Evolutionary conservation across 2,113 vertebrate species (phyloP), one percentile per base, ranked within the genome.

Genomic region (Heterotis niloticus): DNA sequence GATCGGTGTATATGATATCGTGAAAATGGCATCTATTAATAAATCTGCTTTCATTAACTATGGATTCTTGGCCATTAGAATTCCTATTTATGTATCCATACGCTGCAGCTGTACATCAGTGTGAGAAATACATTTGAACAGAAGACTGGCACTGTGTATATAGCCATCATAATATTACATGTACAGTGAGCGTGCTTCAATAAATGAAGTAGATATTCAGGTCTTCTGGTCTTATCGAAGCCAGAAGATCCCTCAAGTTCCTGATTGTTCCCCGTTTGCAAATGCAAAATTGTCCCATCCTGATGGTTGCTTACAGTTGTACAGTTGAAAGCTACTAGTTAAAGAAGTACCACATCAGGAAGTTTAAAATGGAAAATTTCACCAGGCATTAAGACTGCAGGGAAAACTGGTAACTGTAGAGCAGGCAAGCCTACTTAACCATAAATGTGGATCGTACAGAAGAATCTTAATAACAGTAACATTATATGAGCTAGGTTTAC

Each of bases 201-300:
- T 76, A 76, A 76, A 56, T 72, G 70, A 76, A 76, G 74, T 76
- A 76, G 74, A 76, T 76, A 62, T 5, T 28, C 56, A 28, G 26
- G 26, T 24, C 62, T 62, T 57, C 34, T 26, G 74, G 74, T 12
- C 28, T 10, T 2, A 11, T 56, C 29, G 17, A 18, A 17, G 26
- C 70, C 70, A 72, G n/a, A 52, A 51, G 44, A 51, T 52, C 52
- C 20, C 34, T 17, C 44, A 5, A 20, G 14, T 70, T 70, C 28
- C 13, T 9, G 2, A 62, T 10, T 62, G 14, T n/a, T n/a, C n/a
- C n/a, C n/a, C n/a, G 12, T 62, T 20, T 62, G 60, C 60, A 62
- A 20, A 62, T 14, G 20, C 60, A 62, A 62, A 20, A 62, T 44
- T 44, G 34, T 44, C 34, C 34, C n/a, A n/a, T n/a, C n/a, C n/a